Conservation (phyloP, 1,140 invertebrate species). For the Temnothorax curvispinosus region DNA sequence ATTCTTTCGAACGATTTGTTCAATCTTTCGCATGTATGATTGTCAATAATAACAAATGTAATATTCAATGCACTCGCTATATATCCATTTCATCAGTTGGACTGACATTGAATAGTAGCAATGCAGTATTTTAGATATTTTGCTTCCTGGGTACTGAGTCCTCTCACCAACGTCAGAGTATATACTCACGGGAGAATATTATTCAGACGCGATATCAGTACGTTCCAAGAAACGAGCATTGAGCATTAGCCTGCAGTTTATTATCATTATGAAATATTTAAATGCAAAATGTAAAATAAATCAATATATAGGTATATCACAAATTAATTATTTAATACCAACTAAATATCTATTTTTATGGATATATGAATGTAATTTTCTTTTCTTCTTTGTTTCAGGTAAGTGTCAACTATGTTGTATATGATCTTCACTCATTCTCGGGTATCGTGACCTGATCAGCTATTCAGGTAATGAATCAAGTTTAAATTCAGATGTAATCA, state of each 20-base stretch:
- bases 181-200: background rate
- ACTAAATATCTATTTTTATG: background rate
- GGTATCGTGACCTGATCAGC: background rate
- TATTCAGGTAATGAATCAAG: conserved; percentile 21
- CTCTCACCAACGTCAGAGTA: background rate
- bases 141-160: background rate
- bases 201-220: background rate
- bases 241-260: no score
- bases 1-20: background rate
- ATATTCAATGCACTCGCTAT: background rate
- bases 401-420: conserved; percentile 52
- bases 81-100: background rate
- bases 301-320: background rate
- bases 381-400: conserved; percentile 73
- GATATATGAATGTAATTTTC: conserved; percentile 58
- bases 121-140: background rate
- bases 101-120: background rate
- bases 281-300: background rate
- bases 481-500: conserved; percentile 49
- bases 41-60: background rate
- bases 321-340: conserved; percentile 15
- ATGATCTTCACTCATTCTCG: background rate
- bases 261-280: background rate
- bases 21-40: background rate
- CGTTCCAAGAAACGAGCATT: background rate